Base-by-base conservation (phyloP, 2,797 vertebrate genomes). In the Cynopterus sphinx region DNA sequence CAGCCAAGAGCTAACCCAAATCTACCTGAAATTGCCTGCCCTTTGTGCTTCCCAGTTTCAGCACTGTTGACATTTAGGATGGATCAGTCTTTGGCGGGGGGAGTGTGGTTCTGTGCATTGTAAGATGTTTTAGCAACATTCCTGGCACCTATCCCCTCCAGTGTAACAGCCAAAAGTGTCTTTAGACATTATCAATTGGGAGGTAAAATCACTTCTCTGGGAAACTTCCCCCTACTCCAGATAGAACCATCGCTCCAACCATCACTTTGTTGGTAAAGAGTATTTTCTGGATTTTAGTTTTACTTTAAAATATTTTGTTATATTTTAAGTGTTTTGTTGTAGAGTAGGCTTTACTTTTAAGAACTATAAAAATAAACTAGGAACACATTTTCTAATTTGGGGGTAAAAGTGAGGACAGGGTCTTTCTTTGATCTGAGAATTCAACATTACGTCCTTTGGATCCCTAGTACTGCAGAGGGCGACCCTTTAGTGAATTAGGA, bases 351-450 rank as follows among this genome's bases (percentile, higher is more conserved):
- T 96, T 79, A 6, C 43, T 95, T 90, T 91, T 79, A 93, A 85
- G 55, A 91, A 63, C 51, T 78, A 7, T 92, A 55, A 83, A 85
- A 78, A 81, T 94, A 63, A 78, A 31, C 46, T n/a, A 17, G 57
- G 90, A 94, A 12, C 33, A 59, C 26, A 24, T 95, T 68, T 86
- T 95, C 53, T 97, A 81, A 59, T 53, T 92, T 87, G 73, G 41
- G 43, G 49, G 39, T 83, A 36, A 87, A 95, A 90, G 31, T 51
- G 33, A 94, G 61, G 79, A 70, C 57, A 71, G 2, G 46, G 17
- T 92, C 77, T 88, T 70, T 43, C 24, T 84, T 74, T 91, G 15
- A 71, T 79, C 81, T 83, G 41, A 86, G 57, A 95, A 73, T 96
- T 84, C 33, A 95, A 4, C 12, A 9, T 39, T 59, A 63, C 10